Conservation (phyloP, 2,113 vertebrate species). For the rat (Rattus norvegicus) region GRCr8 NC_086022.1:73623501-73624000, state of each 20-base stretch:
- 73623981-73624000: too few relatives aligned
- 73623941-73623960: too few relatives aligned
- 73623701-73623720: not conserved
- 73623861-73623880: not conserved
- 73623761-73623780: not conserved
- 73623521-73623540: too few relatives aligned
- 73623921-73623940: too few relatives aligned
- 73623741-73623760: not conserved
- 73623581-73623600: not conserved
- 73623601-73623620: not conserved
- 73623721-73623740: not conserved
- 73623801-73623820: not conserved
- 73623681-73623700: not conserved
- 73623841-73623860: not conserved
- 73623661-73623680: not conserved
- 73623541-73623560: not conserved
- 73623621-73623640: not conserved
- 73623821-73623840: not conserved
- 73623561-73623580: not conserved
- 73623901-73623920: too few relatives aligned
- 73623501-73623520: too few relatives aligned
- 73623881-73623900: too few relatives aligned
- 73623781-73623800: not conserved
- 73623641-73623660: not conserved
- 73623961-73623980: too few relatives aligned